Evolutionary conservation across 2,113 vertebrate genomes (phyloP).

Genomic region (Pheucticus melanocephalus): DNA sequence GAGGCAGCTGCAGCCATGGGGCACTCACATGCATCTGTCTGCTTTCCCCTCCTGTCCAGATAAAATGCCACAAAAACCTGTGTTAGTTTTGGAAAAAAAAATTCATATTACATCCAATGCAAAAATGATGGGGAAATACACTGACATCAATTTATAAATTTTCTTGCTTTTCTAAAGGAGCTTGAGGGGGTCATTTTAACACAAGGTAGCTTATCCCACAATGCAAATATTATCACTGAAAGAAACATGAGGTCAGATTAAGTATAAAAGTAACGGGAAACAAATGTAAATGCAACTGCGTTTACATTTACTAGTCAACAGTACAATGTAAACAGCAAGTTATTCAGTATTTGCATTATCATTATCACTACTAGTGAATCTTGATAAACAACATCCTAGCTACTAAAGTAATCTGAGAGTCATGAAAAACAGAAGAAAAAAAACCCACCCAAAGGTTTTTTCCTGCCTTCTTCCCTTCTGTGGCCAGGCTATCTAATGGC

Average conservation of each 20-base stretch:
- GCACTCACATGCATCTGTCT: slow-evolving; percentile 70
- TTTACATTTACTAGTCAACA: neutral
- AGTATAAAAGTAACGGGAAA: neutral
- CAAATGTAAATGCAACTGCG: neutral
- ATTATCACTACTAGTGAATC: neutral
- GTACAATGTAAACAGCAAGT: neutral
- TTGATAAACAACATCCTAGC: neutral
- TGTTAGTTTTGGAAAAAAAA: neutral
- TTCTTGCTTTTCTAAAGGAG: neutral
- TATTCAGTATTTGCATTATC: neutral
- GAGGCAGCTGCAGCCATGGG: slow-evolving; percentile 70
- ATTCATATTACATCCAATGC: neutral
- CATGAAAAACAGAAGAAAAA: neutral
- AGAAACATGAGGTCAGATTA: neutral
- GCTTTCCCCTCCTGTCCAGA: slow-evolving; percentile 60
- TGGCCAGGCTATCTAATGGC: neutral
- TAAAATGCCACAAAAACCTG: slow-evolving; percentile 10
- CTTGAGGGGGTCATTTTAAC: neutral
- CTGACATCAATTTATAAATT: neutral
- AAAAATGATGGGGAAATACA: neutral
- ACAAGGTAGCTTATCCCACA: neutral
- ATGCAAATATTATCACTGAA: neutral
- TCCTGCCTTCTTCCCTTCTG: neutral
- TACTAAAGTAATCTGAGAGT: neutral
- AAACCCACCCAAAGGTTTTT: fast-evolving